Conservation (phyloP, 2,113 vertebrate species). For the Nymphicus hollandicus region DNA sequence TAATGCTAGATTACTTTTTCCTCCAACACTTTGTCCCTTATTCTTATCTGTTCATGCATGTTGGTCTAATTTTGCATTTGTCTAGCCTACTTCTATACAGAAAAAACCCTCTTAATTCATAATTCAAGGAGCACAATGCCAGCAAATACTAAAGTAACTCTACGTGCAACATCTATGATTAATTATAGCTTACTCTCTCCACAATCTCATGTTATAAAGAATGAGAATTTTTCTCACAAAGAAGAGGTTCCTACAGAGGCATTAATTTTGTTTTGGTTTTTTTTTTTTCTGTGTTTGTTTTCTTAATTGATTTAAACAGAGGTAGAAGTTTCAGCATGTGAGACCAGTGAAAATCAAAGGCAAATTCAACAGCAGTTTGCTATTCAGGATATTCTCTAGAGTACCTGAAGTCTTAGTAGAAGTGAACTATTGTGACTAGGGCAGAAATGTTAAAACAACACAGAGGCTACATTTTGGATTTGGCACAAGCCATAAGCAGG, state of each 20-base stretch:
- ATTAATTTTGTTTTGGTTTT: background rate
- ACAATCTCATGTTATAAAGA: background rate
- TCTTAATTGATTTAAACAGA: background rate
- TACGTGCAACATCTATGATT: background rate
- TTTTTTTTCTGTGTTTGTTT: background rate
- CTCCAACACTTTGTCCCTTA: background rate
- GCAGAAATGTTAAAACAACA: background rate
- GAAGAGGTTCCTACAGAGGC: background rate
- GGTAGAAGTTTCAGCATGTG: background rate
- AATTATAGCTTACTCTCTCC: background rate
- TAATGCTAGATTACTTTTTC: background rate
- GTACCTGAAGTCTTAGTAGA: background rate
- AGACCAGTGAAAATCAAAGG: background rate
- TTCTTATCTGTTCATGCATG: background rate
- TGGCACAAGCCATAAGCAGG: background rate
- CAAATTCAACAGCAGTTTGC: background rate
- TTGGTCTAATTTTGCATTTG: background rate
- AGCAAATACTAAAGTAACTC: background rate
- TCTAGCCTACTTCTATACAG: background rate
- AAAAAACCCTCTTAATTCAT: background rate
- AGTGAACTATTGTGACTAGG: background rate
- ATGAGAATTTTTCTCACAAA: background rate
- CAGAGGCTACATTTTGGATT: background rate
- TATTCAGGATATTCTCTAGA: background rate
- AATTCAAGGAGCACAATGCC: background rate